A percentile compares a stretch with the other conserved stretches of the same genome.
These are phyloP conservation scores for Dendrocincla tyrannina DNA, from an alignment of 2,797 vertebrate species.

Conservation along the genomic window DNA sequence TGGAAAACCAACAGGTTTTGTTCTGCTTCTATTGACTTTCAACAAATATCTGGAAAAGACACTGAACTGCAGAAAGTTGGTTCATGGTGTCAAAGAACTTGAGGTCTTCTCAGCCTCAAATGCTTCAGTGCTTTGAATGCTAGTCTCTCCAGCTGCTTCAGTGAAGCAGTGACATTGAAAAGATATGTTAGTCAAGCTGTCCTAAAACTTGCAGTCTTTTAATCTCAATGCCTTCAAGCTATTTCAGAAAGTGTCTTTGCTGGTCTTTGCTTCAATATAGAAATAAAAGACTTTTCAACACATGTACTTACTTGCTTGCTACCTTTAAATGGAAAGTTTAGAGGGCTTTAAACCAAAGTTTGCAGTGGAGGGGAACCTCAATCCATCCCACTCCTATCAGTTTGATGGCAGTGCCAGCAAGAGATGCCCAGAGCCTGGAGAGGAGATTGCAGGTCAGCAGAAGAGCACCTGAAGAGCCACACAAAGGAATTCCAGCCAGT, in stretches of 20 bases:
- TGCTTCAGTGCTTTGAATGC: not conserved
- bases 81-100: not conserved
- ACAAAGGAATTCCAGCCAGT: not conserved
- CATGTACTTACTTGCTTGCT: not conserved
- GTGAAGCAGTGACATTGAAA: not conserved
- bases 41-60: not conserved
- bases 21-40: not conserved
- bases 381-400: not conserved
- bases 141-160: conserved; percentile 10
- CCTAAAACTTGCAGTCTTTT: conserved; percentile 18
- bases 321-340: not conserved
- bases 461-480: not conserved
- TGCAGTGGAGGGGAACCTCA: not conserved
- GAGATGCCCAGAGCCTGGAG: not conserved
- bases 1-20: not conserved
- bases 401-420: not conserved
- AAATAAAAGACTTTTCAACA: not conserved
- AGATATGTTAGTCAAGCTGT: conserved; percentile 26
- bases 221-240: not conserved
- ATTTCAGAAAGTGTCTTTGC: not conserved
- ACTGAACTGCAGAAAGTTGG: not conserved
- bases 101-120: not conserved
- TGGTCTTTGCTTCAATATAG: not conserved
- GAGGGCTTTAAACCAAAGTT: not conserved
- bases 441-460: not conserved